These are phyloP conservation scores for Bombyx mandarina DNA, from an alignment of 1,140 invertebrate species.

Conservation along the genomic window DNA sequence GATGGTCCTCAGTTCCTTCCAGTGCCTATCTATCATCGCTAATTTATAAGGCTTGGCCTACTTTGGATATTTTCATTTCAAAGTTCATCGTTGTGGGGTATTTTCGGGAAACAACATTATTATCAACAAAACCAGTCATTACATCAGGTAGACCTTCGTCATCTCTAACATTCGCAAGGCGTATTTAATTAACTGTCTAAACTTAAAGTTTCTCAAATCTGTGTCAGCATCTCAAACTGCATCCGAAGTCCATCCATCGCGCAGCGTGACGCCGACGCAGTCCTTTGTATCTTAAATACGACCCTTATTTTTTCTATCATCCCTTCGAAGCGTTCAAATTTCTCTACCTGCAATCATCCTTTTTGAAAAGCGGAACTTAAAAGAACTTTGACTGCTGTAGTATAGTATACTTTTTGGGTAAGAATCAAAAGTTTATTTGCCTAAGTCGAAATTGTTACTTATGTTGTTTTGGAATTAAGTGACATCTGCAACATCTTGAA, in stretches of 20 bases:
- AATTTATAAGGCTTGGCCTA: too few species aligned
- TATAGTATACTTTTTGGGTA: too few species aligned
- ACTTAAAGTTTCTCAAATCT: conserved; percentile 48
- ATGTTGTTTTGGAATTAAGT: conserved; percentile 18
- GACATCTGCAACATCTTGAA: conserved; percentile 57
- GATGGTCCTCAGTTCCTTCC: too few species aligned
- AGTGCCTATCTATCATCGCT: too few species aligned
- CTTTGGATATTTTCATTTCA: too few species aligned
- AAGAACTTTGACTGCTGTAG: neutral
- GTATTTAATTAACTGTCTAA: conserved; percentile 61
- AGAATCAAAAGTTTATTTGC: conserved; percentile 5
- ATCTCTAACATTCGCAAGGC: conserved; percentile 23
- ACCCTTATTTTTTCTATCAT: conserved; percentile 65
- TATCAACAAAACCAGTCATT: too few species aligned
- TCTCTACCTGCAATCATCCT: conserved; percentile 59
- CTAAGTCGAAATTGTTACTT: conserved; percentile 13
- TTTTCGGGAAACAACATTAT: too few species aligned
- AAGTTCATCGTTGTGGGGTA: too few species aligned
- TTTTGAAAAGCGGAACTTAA: conserved; percentile 11
- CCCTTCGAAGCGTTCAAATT: conserved; percentile 66
- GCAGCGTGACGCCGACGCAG: conserved; percentile 60
- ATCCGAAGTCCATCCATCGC: conserved; percentile 61
- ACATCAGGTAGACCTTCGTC: too few species aligned
- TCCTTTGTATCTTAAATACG: conserved; percentile 59
- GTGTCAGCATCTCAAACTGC: conserved; percentile 55